phyloP scores from a whole-genome alignment of 1,140 invertebrate species.

The Odontomachus brunneus region DNA sequence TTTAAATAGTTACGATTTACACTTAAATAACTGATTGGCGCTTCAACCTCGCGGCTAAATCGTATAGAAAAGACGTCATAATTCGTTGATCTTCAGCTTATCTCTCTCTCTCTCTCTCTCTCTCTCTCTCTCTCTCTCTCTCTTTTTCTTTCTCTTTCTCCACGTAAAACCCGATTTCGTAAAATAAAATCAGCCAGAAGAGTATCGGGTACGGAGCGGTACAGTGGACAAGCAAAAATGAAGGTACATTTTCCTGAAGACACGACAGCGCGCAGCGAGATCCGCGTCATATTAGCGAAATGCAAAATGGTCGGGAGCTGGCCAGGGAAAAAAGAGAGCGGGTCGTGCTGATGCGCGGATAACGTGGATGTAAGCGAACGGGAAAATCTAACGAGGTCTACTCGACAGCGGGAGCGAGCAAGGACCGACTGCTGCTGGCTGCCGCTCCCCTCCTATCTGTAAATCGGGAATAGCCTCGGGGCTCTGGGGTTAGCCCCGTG shows the following conservation, averaged over 20 bases:
- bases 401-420: constrained; percentile 69
- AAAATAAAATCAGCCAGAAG: neutral
- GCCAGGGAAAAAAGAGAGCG: constrained; percentile 30
- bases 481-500: constrained; percentile 68
- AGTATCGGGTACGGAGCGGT: constrained; percentile 3
- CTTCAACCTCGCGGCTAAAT: too few species aligned
- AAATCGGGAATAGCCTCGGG: constrained; percentile 71
- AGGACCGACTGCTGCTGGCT: constrained; percentile 59
- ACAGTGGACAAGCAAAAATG: constrained; percentile 8
- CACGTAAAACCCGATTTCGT: neutral
- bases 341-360: constrained; percentile 59
- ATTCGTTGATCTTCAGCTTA: too few species aligned
- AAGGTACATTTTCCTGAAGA: constrained; percentile 25
- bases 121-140: neutral
- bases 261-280: constrained; percentile 28
- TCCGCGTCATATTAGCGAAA: constrained; percentile 37
- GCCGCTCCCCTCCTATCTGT: constrained; percentile 32
- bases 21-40: too few species aligned
- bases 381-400: constrained; percentile 80
- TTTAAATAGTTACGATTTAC: too few species aligned
- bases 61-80: too few species aligned
- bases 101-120: neutral
- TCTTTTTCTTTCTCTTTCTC: neutral
- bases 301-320: constrained; percentile 33
- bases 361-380: constrained; percentile 78